Evolutionary conservation across 2,113 vertebrate genomes (phyloP).

Genomic region (Chascanopsetta lugubris): DNA sequence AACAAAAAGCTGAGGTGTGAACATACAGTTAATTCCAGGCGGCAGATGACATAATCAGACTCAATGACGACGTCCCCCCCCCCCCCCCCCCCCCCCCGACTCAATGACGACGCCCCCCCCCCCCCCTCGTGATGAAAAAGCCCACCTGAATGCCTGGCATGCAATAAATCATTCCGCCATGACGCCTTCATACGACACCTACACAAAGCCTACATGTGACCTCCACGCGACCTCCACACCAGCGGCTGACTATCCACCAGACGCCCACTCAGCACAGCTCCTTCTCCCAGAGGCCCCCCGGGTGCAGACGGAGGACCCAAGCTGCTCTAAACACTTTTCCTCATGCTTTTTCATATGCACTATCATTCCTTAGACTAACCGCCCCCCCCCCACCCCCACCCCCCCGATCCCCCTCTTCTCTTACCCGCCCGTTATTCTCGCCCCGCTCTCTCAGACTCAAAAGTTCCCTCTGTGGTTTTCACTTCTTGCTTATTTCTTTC

Average conservation of each 20-base stretch:
- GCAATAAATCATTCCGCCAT: slow-evolving; percentile 61
- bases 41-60: slow-evolving; percentile 33
- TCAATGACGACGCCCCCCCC: slow-evolving; percentile 17
- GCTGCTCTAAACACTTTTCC: slow-evolving; percentile 73
- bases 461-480: not conserved
- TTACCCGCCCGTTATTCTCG: too few relatives aligned
- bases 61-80: slow-evolving; percentile 17
- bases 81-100: slow-evolving; percentile 26
- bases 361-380: slow-evolving; percentile 40
- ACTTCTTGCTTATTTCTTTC: slow-evolving; percentile 50
- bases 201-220: slow-evolving; percentile 66
- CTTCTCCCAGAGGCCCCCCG: slow-evolving; percentile 57
- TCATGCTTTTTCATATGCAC: slow-evolving; percentile 52
- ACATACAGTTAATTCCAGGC: slow-evolving; percentile 22
- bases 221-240: slow-evolving; percentile 52
- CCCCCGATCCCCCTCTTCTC: not conserved
- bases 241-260: slow-evolving; percentile 52
- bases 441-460: slow-evolving; percentile 6
- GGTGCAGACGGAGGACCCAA: slow-evolving; percentile 57
- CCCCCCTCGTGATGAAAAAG: slow-evolving; percentile 35
- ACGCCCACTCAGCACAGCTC: slow-evolving; percentile 68
- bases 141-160: slow-evolving; percentile 21
- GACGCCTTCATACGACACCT: slow-evolving; percentile 59
- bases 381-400: not conserved
- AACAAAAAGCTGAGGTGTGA: too few relatives aligned